These are phyloP conservation scores for Andricus curvator DNA, from an alignment of 2,888 invertebrate species.

Conservation along the genomic window DNA sequence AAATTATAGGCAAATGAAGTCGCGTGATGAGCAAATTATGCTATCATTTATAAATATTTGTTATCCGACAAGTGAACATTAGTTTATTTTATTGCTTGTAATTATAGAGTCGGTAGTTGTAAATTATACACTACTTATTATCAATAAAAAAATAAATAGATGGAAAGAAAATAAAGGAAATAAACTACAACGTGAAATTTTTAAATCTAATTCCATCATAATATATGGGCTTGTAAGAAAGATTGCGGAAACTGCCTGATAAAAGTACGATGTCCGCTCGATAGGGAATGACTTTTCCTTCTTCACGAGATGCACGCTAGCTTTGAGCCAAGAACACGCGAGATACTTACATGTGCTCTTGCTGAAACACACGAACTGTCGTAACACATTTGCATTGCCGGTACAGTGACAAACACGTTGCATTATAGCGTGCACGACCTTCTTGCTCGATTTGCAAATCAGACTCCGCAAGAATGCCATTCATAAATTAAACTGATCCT, in stretches of 20 bases:
- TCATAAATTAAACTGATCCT: slow-evolving; percentile 50
- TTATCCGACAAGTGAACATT: slow-evolving; percentile 6
- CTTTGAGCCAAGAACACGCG: slow-evolving; percentile 47
- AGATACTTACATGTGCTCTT: slow-evolving; percentile 53
- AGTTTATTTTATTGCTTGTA: slow-evolving; percentile 16
- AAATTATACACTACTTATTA: slow-evolving; percentile 5
- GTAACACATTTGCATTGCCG: slow-evolving; percentile 62
- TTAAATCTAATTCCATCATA: background rate
- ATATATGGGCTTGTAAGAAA: slow-evolving; percentile 22
- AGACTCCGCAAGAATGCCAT: slow-evolving; percentile 65
- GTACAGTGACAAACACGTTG: slow-evolving; percentile 58
- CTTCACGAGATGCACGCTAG: slow-evolving; percentile 53
- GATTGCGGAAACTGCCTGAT: slow-evolving; percentile 3
- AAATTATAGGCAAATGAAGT: background rate
- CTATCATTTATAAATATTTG: slow-evolving; percentile 5
- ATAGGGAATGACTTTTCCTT: slow-evolving; percentile 42
- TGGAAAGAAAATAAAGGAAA: background rate
- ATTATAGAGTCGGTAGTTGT: slow-evolving; percentile 1
- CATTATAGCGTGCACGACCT: slow-evolving; percentile 62
- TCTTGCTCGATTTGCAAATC: slow-evolving; percentile 62
- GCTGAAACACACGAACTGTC: slow-evolving; percentile 56
- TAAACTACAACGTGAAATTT: background rate
- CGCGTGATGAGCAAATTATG: background rate
- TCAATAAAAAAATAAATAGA: background rate
- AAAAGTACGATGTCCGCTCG: slow-evolving; percentile 19